A percentile compares a stretch with the other conserved stretches of the same genome.
These are phyloP conservation scores for Globia sparganii DNA, from an alignment of 2,888 invertebrate genomes.

Conservation along the genomic window DNA sequence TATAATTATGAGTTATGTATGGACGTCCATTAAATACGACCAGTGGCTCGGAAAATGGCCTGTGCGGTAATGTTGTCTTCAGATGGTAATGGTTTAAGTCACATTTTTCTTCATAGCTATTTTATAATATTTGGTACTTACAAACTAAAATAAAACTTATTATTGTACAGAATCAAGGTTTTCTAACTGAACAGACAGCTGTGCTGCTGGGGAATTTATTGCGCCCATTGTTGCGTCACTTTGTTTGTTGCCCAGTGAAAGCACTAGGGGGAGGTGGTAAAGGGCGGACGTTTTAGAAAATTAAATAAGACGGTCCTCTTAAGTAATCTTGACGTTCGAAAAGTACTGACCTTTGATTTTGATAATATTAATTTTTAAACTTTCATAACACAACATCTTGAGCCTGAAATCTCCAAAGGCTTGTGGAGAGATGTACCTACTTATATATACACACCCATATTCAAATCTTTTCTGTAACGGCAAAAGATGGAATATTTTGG, in stretches of 20 bases:
- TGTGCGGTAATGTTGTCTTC: conserved; percentile 48
- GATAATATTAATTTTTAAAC: background rate
- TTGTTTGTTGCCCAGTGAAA: background rate
- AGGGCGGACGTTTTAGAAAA: background rate
- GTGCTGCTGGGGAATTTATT: background rate
- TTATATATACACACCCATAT: no score
- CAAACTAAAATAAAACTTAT: background rate
- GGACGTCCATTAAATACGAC: conserved; percentile 62
- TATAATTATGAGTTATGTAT: conserved; percentile 61
- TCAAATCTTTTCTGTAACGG: background rate
- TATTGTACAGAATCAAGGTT: background rate
- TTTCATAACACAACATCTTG: background rate
- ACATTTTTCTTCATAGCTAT: conserved; percentile 38
- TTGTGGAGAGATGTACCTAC: background rate
- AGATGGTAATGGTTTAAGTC: conserved; percentile 33
- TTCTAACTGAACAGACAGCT: background rate
- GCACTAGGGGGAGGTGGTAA: background rate
- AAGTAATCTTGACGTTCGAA: background rate
- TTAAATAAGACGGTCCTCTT: background rate
- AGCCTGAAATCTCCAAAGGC: background rate
- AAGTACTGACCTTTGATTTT: background rate
- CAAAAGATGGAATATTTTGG: background rate
- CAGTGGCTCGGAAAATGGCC: conserved; percentile 69
- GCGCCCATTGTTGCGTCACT: background rate
- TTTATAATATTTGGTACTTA: conserved; percentile 6